Evolutionary conservation across 2,113 vertebrate genomes (phyloP).

Genomic region (Elaphurus davidianus): DNA sequence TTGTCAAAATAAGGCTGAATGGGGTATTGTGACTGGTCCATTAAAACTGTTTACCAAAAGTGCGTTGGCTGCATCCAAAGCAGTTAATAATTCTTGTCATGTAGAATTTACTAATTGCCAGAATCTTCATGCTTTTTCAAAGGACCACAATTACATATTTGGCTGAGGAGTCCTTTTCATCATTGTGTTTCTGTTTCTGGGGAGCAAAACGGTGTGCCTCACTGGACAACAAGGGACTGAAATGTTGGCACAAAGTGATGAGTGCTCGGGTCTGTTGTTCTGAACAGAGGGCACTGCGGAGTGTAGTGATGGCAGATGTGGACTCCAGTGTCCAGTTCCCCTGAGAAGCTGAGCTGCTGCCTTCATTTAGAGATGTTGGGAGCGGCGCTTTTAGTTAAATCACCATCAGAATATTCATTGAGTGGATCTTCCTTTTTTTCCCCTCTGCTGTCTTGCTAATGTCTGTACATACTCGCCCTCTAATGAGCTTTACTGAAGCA

Average conservation of each 20-base stretch:
- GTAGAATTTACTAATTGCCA: conserved; percentile 36
- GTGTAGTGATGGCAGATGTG: too few relatives aligned
- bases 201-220: neutral
- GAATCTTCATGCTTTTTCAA: conserved; percentile 3
- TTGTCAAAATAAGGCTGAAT: conserved; percentile 40
- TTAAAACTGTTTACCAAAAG: conserved; percentile 57
- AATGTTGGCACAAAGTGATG: neutral
- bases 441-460: neutral
- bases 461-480: neutral
- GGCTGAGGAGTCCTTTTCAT: neutral
- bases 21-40: neutral
- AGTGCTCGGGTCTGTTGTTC: neutral
- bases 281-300: neutral
- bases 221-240: neutral
- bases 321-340: neutral
- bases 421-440: neutral
- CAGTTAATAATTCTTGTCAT: conserved; percentile 32
- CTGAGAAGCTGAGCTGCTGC: neutral
- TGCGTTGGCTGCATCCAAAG: neutral
- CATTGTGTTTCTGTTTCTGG: neutral
- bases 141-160: conserved; percentile 9
- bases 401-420: neutral
- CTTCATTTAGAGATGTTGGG: neutral
- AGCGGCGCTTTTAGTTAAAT: neutral
- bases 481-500: neutral